Evolutionary conservation across 2,113 vertebrate species (phyloP), one percentile per base, ranked within the genome.

Genomic region (Caracal caracal): DNA sequence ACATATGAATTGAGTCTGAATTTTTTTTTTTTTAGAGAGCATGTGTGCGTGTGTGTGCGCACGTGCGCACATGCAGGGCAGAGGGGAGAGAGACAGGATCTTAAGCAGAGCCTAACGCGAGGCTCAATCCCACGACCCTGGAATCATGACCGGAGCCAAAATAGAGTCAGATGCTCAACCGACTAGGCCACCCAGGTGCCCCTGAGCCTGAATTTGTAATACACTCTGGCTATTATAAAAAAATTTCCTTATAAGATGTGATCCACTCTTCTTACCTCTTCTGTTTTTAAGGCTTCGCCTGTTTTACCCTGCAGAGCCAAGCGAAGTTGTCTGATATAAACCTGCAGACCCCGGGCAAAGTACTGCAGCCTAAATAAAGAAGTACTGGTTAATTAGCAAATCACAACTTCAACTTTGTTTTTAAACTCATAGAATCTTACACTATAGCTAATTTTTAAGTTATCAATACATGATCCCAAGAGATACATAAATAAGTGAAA

Each of bases 291-390:
- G 73, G 99, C 99, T 76, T 99, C 99, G 63, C 99, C 99, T 0
- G 99, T 99, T 98, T 99, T 99, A 10, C 99, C 99, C 97, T 99
- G 99, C 93, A 99, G 99, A 5, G 99, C 99, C 73, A 99, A 99
- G 95, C 99, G 99, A 92, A 99, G 99, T 94, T 99, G 99, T 90
- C 99, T 98, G 97, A 99, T 99, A 93, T 99, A 99, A 75, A 99
- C 99, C 97, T 99, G 99, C 83, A 99, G 98, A 47, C 99, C 99
- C 96, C 99, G 98, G 94, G 99, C 99, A 98, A 99, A 99, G 97
- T 99, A 99, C 97, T 99, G 99, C 97, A 99, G 98, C 98, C 99
- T 99, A 93, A 71, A 92, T 13, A 78, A 95, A 94, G 96, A 71
- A 97, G 3, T 49, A 75, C 82, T 85, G 85, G 78, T 87, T 90